phyloP scores from a whole-genome alignment of 2,797 vertebrate genomes.

The Pterois miles region DNA sequence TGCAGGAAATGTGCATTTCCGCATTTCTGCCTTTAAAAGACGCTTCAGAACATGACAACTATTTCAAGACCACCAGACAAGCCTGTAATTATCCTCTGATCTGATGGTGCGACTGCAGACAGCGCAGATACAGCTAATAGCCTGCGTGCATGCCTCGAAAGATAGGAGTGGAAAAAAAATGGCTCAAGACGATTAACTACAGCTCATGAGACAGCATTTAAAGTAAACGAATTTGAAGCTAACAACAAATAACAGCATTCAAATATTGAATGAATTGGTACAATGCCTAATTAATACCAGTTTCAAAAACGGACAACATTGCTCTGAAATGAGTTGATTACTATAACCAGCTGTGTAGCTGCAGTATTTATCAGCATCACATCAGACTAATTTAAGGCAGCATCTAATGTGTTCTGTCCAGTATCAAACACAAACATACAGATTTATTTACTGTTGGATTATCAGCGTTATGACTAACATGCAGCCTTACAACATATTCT shows the following conservation, averaged over 20 bases:
- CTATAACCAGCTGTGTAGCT: neutral
- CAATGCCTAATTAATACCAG: too few relatives aligned
- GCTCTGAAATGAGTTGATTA: too few relatives aligned
- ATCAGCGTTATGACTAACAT: too few relatives aligned
- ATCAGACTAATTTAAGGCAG: too few relatives aligned
- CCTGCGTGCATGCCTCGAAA: neutral
- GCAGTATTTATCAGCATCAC: neutral
- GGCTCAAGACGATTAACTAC: neutral
- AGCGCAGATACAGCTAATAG: slow-evolving; percentile 10
- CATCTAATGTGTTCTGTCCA: too few relatives aligned
- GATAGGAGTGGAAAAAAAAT: neutral
- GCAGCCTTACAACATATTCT: too few relatives aligned
- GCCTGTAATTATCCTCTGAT: slow-evolving; percentile 42
- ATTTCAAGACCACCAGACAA: neutral
- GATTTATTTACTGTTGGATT: too few relatives aligned
- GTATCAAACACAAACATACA: too few relatives aligned
- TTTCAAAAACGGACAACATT: too few relatives aligned
- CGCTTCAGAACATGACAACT: neutral
- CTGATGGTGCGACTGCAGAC: neutral
- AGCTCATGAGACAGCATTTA: neutral
- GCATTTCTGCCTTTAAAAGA: slow-evolving; percentile 28
- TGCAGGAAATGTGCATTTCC: slow-evolving; percentile 47
- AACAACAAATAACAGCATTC: neutral
- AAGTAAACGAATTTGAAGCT: neutral
- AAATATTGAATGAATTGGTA: too few relatives aligned